Base-by-base conservation (phyloP, 2,888 invertebrate genomes). In the Pogonocherus hispidulus region DNA sequence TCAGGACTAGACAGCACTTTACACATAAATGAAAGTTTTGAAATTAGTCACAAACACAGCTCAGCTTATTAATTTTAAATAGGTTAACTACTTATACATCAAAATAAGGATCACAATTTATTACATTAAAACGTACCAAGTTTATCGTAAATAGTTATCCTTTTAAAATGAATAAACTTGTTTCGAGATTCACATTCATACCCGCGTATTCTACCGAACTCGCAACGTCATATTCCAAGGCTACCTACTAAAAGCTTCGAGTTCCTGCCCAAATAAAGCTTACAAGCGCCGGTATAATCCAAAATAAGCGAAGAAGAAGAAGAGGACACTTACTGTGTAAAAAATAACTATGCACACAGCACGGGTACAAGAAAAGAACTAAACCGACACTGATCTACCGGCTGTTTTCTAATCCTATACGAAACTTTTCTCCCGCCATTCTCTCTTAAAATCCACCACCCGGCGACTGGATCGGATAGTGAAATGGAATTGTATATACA, bases 351-450 rank as follows among this genome's bases (percentile, higher is more conserved):
- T 60, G 80, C 80, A 80, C 82, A 81, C 83, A 79, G 80, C 83
- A 81, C 83, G 76, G 78, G 76, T 82, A 82, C 83, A 79, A 79
- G 81, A 81, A 82, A 82, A 83, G 80, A 81, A 82, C 80, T 82
- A 81, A 80, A 76, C 80, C 79, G 82, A 82, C 81, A 83, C 82
- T 80, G 83, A 78, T 81, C 79, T 78, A 79, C 82, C 79, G 82
- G 79, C 81, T 82, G 83, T 83, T 84, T 82, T 83, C 83, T 82
- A 84, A 84, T 83, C 83, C 82, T 82, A 84, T 83, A 81, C 80
- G 79, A 79, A 76, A 70, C 71, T 77, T 79, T 79, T 79, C 84
- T 83, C 83, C 84, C 83, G 83, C 84, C 84, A 83, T 83, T 80
- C 81, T 75, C 81, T 80, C 79, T 81, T 80, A 79, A 80, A 82